These are phyloP conservation scores for Ricordea florida DNA, from an alignment of 92 coral and sea anemone genomes.

Conservation along the genomic window DNA sequence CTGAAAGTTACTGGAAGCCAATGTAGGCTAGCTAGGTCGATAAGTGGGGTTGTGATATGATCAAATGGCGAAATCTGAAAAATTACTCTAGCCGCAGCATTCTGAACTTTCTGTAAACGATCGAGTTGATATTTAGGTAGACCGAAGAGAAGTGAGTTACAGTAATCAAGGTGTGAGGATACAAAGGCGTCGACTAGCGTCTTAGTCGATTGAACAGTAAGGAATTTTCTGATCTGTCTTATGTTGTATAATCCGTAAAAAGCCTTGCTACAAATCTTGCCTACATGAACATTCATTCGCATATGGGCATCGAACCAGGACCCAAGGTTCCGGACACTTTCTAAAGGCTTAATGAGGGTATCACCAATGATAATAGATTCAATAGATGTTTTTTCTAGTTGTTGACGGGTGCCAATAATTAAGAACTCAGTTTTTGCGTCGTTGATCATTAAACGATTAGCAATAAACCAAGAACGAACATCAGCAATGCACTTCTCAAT, in stretches of 20 bases:
- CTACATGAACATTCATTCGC: no score
- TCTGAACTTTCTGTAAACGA: no score
- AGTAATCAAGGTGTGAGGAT: slow-evolving; percentile 42
- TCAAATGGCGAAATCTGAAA: slow-evolving; percentile 23
- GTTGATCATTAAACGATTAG: slow-evolving; percentile 1
- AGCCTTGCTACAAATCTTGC: no score
- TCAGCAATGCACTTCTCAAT: no score
- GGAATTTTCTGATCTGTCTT: no score
- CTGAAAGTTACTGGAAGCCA: slow-evolving; percentile 42
- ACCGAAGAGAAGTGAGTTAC: no score
- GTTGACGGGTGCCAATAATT: no score
- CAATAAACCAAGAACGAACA: slow-evolving; percentile 16
- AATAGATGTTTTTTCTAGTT: neutral
- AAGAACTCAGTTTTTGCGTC: slow-evolving; percentile 37
- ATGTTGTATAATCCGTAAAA: no score
- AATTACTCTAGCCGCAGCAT: slow-evolving; percentile 39
- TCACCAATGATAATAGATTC: slow-evolving; percentile 7
- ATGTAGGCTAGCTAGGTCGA: slow-evolving; percentile 1
- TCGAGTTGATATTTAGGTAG: no score
- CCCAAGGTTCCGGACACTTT: slow-evolving; percentile 40
- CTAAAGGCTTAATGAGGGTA: no score
- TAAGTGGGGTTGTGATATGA: slow-evolving; percentile 43
- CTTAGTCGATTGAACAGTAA: no score
- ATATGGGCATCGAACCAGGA: slow-evolving; percentile 38
- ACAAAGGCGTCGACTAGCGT: slow-evolving; percentile 48